A percentile compares a stretch with the other conserved stretches of the same genome.
These are phyloP conservation scores for Aythya baeri DNA, from an alignment of 2,113 vertebrate species.

Conservation along the genomic window DNA sequence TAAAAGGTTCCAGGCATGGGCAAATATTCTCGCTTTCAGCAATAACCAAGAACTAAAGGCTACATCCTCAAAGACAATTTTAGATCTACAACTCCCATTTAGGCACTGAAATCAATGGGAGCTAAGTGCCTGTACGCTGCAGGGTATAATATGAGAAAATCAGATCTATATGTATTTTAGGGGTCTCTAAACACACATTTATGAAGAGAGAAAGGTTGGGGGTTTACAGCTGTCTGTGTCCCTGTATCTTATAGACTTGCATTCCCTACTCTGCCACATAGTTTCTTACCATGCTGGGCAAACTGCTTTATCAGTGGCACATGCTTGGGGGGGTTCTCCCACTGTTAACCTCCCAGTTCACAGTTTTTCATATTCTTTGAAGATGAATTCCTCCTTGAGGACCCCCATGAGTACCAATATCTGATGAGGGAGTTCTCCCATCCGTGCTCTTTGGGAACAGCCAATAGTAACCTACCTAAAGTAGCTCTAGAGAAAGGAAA, in stretches of 20 bases:
- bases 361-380: neutral
- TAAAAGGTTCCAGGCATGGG: conserved; percentile 37
- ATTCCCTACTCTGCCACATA: neutral
- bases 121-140: conserved; percentile 35
- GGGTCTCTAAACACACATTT: conserved; percentile 21
- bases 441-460: neutral
- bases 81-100: conserved; percentile 52
- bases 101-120: conserved; percentile 58
- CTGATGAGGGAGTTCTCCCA: neutral
- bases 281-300: neutral
- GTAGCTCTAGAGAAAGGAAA: neutral
- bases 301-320: neutral
- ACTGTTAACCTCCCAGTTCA: neutral
- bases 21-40: conserved; percentile 41
- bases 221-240: neutral
- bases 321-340: neutral
- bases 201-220: neutral
- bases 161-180: conserved; percentile 24
- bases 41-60: conserved; percentile 54
- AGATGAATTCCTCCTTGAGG: neutral
- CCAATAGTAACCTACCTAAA: neutral
- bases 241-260: neutral
- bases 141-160: conserved; percentile 40
- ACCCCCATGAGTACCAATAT: neutral
- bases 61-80: conserved; percentile 61